phyloP scores from a whole-genome alignment of 2,888 invertebrate genomes.

The Yponomeuta cagnagella region DNA sequence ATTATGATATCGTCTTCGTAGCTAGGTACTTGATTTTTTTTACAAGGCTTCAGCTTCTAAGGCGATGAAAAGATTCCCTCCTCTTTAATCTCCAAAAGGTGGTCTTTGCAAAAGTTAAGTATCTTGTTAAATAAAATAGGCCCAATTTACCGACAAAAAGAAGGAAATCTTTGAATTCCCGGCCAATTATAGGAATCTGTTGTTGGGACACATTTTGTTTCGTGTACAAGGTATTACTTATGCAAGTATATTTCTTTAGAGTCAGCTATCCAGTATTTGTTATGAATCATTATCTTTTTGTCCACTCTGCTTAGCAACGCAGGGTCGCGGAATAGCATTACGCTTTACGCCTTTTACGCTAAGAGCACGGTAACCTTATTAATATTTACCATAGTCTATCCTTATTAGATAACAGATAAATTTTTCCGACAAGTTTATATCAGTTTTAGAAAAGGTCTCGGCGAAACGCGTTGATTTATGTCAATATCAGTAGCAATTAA shows the following conservation, averaged over 20 bases:
- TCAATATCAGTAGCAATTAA: no score
- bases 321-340: background rate
- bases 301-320: background rate
- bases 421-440: background rate
- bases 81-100: background rate
- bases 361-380: constrained; percentile 5
- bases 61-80: background rate
- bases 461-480: background rate
- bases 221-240: no score
- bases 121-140: background rate
- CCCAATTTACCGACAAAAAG: background rate
- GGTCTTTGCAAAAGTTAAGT: background rate
- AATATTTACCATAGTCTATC: background rate
- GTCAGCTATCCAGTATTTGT: no score
- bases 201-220: background rate
- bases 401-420: constrained; percentile 4
- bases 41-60: background rate
- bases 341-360: background rate
- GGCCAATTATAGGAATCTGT: background rate
- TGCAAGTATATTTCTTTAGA: no score
- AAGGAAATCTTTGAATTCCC: background rate
- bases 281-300: background rate
- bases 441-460: background rate
- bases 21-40: no score
- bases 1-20: no score